Percentiles rank a stretch among this genome's conserved stretches.
Evolutionary conservation across 2,113 vertebrate genomes (phyloP).

Genomic region (Lasiurus borealis): DNA sequence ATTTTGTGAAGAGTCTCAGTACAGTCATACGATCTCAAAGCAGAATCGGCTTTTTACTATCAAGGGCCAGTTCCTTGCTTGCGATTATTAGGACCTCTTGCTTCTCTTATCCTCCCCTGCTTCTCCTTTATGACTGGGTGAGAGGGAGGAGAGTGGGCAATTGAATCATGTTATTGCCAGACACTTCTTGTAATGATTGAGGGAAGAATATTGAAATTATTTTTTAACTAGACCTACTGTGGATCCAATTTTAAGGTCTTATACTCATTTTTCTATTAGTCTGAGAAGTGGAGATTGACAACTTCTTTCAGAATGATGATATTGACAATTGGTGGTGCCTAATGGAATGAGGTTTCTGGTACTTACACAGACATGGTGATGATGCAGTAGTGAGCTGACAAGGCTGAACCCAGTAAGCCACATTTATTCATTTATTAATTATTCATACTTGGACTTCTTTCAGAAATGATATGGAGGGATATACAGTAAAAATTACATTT

Average conservation of each 20-base stretch:
- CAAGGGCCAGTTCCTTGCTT: neutral
- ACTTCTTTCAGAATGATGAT: neutral
- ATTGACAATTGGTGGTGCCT: neutral
- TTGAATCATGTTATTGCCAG: neutral
- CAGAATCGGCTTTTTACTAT: neutral
- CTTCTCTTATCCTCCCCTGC: neutral
- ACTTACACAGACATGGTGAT: neutral
- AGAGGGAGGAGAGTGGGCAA: neutral
- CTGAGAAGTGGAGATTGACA: neutral
- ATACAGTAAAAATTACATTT: neutral
- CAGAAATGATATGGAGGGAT: neutral
- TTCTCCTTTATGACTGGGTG: neutral
- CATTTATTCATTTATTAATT: conserved; percentile 53
- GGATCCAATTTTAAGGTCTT: conserved; percentile 24
- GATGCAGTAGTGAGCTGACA: neutral
- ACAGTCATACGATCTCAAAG: neutral
- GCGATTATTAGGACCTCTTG: no score
- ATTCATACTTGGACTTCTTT: conserved; percentile 69
- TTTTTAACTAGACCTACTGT: neutral
- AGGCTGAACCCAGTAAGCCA: conserved; percentile 14
- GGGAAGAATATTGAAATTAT: neutral
- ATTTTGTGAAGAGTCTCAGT: neutral
- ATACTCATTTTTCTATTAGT: neutral
- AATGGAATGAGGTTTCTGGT: neutral
- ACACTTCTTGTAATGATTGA: neutral